These are phyloP conservation scores for Callionymus lyra DNA, from an alignment of 2,113 vertebrate species.

Conservation along the genomic window DNA sequence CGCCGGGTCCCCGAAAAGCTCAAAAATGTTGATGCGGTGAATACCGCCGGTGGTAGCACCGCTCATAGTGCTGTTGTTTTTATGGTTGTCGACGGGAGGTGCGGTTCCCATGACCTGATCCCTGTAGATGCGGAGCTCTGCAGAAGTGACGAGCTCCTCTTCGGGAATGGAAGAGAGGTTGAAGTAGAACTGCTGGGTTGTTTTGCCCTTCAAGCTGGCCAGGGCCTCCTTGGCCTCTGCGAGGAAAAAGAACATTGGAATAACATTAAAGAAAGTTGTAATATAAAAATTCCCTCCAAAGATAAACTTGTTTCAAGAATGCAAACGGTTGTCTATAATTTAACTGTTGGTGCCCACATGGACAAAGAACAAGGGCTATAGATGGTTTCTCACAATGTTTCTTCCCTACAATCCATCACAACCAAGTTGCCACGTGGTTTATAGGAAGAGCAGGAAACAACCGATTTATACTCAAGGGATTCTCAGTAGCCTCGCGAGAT, in stretches of 20 bases:
- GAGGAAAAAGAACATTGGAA: slow-evolving; percentile 11
- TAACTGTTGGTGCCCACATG: slow-evolving; percentile 2
- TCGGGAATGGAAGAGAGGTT: slow-evolving; percentile 87
- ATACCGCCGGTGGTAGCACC: slow-evolving; percentile 63
- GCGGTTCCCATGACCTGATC: slow-evolving; percentile 75
- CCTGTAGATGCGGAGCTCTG: slow-evolving; percentile 92
- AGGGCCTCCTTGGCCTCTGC: slow-evolving; percentile 89
- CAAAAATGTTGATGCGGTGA: slow-evolving; percentile 97
- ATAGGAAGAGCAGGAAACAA: slow-evolving; percentile 13
- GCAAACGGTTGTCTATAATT: slow-evolving; percentile 2
- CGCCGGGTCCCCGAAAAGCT: slow-evolving; percentile 81
- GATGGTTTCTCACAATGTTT: slow-evolving; percentile 2
- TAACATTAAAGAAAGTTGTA: too few species aligned
- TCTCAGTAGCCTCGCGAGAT: too few species aligned
- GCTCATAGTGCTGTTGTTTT: slow-evolving; percentile 56
- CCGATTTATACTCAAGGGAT: too few species aligned
- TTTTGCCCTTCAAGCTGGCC: slow-evolving; percentile 80
- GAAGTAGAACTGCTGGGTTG: slow-evolving; percentile 90
- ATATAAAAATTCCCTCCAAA: too few species aligned
- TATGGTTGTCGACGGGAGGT: slow-evolving; percentile 57
- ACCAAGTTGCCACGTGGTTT: slow-evolving; percentile 26
- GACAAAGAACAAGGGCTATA: slow-evolving; percentile 1
- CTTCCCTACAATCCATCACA: neutral
- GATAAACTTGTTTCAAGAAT: too few species aligned
- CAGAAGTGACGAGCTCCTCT: slow-evolving; percentile 87